Percentiles rank a stretch among this genome's conserved stretches.
Evolutionary conservation across 92 coral and sea anemone species (phyloP).

Genomic region (Phenganax subtilis): DNA sequence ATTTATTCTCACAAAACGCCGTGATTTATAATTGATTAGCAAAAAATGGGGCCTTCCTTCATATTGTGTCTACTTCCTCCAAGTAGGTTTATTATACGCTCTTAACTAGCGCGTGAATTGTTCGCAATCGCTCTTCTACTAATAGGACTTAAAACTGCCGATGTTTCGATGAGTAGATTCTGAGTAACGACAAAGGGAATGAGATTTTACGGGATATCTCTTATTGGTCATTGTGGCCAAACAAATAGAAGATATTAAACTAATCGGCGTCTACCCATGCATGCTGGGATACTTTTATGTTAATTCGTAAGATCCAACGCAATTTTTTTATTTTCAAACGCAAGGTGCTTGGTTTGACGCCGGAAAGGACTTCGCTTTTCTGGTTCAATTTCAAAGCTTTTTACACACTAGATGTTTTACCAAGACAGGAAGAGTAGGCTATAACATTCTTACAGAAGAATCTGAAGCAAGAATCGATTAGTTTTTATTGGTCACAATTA

Average conservation of each 20-base stretch:
- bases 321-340: neutral
- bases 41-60: conserved; percentile 21
- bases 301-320: neutral
- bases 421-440: neutral
- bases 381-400: neutral
- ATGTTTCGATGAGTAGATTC: neutral
- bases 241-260: conserved; percentile 22
- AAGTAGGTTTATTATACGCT: conserved; percentile 16
- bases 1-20: conserved; percentile 15
- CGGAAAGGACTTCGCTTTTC: neutral
- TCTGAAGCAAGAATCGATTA: neutral
- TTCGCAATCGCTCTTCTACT: conserved; percentile 23
- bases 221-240: conserved; percentile 7
- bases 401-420: neutral
- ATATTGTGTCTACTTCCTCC: conserved; percentile 26
- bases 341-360: neutral
- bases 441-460: neutral
- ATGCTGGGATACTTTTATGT: conserved; percentile 34
- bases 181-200: neutral
- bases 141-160: neutral
- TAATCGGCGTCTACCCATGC: conserved; percentile 27
- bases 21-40: conserved; percentile 35
- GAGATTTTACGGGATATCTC: conserved; percentile 10
- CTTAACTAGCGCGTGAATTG: conserved; percentile 7
- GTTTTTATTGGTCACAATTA: conserved; percentile 11